Conservation (phyloP, 2,888 invertebrate genomes). For the Apoderus coryli region DNA sequence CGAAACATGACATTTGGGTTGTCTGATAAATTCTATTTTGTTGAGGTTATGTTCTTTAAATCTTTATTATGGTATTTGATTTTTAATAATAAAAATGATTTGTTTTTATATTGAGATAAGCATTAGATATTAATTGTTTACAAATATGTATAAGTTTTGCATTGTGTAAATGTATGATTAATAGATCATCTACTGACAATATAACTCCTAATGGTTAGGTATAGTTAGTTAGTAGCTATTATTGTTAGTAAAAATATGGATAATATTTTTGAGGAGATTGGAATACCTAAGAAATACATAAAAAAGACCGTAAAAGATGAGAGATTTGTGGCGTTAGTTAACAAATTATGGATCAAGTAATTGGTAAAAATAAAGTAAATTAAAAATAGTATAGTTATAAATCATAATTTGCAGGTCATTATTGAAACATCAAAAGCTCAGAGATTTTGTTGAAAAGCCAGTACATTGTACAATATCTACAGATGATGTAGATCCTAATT, state of each 20-base stretch:
- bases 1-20: no score
- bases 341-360: slow-evolving; percentile 52
- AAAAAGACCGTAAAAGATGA: slow-evolving; percentile 40
- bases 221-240: no score
- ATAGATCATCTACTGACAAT: no score
- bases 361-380: slow-evolving; percentile 15
- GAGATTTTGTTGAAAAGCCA: slow-evolving; percentile 30
- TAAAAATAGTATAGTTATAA: background rate
- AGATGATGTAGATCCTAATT: slow-evolving; percentile 41
- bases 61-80: no score
- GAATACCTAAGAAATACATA: slow-evolving; percentile 54
- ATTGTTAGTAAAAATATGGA: slow-evolving; percentile 40
- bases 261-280: slow-evolving; percentile 52
- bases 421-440: slow-evolving; percentile 33
- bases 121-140: no score
- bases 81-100: no score
- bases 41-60: no score
- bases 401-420: slow-evolving; percentile 29
- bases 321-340: slow-evolving; percentile 47
- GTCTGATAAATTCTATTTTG: no score
- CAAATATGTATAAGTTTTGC: no score
- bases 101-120: no score
- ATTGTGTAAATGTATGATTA: no score
- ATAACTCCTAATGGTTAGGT: no score
- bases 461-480: slow-evolving; percentile 39